Conservation (phyloP, 2,797 vertebrate species). For the Cryptoblepharus egeriae region DNA sequence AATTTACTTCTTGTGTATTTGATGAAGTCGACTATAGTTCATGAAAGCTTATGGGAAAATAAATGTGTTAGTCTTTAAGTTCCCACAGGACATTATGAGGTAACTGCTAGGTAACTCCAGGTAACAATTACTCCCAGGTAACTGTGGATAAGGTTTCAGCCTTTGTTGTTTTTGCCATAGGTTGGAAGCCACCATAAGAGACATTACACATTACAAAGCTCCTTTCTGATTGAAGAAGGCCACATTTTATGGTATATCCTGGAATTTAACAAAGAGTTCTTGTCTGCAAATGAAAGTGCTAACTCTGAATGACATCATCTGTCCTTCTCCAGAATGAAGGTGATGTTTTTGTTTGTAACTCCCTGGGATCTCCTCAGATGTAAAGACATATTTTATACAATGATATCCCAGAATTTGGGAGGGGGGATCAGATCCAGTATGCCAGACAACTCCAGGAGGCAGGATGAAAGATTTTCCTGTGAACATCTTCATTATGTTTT, state of each 20-base stretch:
- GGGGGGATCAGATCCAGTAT: conserved; percentile 29
- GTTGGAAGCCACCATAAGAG: too few relatives aligned
- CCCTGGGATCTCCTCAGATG: not conserved
- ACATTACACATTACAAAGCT: too few relatives aligned
- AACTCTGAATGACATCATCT: conserved; percentile 54
- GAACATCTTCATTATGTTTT: not conserved
- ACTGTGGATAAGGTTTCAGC: too few relatives aligned
- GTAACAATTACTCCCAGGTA: too few relatives aligned
- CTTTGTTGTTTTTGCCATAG: too few relatives aligned
- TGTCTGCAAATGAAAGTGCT: conserved; percentile 60
- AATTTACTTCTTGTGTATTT: too few relatives aligned
- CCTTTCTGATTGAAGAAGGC: not conserved
- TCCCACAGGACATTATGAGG: too few relatives aligned
- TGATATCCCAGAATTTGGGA: not conserved
- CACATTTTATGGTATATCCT: conserved; percentile 53
- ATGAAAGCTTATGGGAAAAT: too few relatives aligned
- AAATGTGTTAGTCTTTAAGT: too few relatives aligned
- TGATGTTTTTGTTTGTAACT: conserved; percentile 43
- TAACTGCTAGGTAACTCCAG: too few relatives aligned
- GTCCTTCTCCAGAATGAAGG: conserved; percentile 36
- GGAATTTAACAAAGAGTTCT: conserved; percentile 49
- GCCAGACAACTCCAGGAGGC: conserved; percentile 30
- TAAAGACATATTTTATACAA: conserved; percentile 48
- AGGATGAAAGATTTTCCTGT: conserved; percentile 33
- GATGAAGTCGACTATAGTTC: too few relatives aligned